Evolutionary conservation across 2,888 invertebrate species (phyloP), one percentile per base, ranked within the genome.

Genomic region (Hypolimnas misippus): DNA sequence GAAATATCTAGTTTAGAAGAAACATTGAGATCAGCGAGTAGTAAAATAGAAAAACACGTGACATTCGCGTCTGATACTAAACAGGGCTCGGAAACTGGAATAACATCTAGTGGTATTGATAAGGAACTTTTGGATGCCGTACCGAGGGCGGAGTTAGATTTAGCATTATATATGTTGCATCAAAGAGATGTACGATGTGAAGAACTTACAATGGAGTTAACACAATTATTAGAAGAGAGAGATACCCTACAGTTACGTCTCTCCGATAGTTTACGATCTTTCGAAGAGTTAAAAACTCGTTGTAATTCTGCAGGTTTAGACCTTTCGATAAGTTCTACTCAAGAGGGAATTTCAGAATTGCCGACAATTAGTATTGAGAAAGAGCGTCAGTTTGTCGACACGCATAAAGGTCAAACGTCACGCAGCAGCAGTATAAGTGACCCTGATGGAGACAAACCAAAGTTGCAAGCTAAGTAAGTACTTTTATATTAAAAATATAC

Each of bases 171-270:
- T 77, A 96, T 96, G 95, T 87, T 97, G 56, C 97, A 98, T 81
- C 96, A 97, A 76, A 93, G 97, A 68, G 97, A 97, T 72, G 96
- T 97, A 63, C 93, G 96, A 0, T 96, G 96, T 79, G 97, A 97
- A 76, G 97, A 97, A 82, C 91, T 98, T 63, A 97, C 97, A 0
- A 93, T 96, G 75, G 97, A 98, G 80, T 87, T 98, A 56, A 96
- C 96, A 69, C 95, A 95, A 81, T 86, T 98, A 50, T 84, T 97
- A 51, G 97, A 97, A 81, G 97, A 97, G 81, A 93, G 97, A 57
- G 97, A 98, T 77, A 96, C 96, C 0, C 83, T 98, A 57, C 97
- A 97, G 75, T 83, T 97, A 64, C 94, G 96, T 69, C 85, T 98
- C 6, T 97, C 97, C 0, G 96, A 96, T 76, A 95, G 96, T 8